Conservation (phyloP, 2,797 vertebrate genomes). For the Protosalanx chinensis region DNA sequence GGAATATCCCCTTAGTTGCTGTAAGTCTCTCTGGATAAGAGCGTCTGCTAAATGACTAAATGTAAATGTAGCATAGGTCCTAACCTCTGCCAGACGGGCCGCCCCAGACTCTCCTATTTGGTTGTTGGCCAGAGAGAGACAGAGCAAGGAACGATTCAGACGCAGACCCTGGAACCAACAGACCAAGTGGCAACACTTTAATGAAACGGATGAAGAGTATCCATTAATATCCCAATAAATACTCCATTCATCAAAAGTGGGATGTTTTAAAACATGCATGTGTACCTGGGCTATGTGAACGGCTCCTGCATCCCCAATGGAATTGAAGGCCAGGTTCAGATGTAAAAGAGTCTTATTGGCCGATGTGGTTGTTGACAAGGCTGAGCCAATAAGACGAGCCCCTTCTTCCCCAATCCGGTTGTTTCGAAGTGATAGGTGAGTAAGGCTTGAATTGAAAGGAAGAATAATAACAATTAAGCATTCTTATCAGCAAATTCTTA, state of each 20-base stretch:
- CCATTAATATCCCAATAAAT: not conserved
- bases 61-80: not conserved
- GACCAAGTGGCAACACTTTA: conserved; percentile 8
- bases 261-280: conserved; percentile 1
- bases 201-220: conserved; percentile 12
- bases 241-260: not conserved
- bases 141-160: conserved; percentile 78
- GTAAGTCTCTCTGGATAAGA: too few relatives aligned
- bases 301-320: conserved; percentile 80
- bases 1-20: too few relatives aligned
- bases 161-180: conserved; percentile 77
- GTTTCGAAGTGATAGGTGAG: conserved; percentile 79
- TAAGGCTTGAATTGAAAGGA: conserved; percentile 63
- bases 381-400: conserved; percentile 74
- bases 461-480: not conserved
- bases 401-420: conserved; percentile 76
- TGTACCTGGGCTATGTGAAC: conserved; percentile 77
- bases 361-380: conserved; percentile 67
- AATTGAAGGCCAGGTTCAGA: conserved; percentile 84
- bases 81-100: conserved; percentile 72
- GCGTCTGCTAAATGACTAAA: too few relatives aligned
- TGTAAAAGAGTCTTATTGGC: conserved; percentile 74
- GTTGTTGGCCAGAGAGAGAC: conserved; percentile 81
- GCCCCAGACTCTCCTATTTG: conserved; percentile 81
- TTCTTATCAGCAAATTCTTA: too few relatives aligned